Evolutionary conservation across 2,797 vertebrate genomes (phyloP), one percentile per base, ranked within the genome.

Genomic region (Anisognathus igniventris): DNA sequence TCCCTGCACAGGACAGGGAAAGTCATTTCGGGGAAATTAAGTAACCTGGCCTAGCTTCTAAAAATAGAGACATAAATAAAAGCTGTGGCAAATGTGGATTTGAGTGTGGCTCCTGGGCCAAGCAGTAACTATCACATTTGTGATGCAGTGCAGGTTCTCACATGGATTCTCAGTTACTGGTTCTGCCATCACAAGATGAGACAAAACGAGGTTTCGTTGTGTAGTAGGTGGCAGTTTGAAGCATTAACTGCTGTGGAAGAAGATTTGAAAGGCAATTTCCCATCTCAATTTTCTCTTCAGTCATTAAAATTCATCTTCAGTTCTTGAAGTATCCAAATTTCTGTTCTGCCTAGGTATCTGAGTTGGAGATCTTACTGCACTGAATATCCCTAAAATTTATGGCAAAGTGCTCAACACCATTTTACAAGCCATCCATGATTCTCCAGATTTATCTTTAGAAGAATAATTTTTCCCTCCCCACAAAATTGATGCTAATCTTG

Each of bases 301-400:
- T 95, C 88, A 95, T 96, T 96, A 96, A 96, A 95, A 96, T 96
- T 94, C 91, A 88, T 96, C 90, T 93, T 95, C 22, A 2, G 65
- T 84, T 94, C 81, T 77, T 57, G 80, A 93, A 96, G 91, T 84
- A 85, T 53, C 86, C 68, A 80, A 68, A 92, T 95, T 95, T 92
- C 83, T 91, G 66, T 77, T 96, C 92, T 75, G 62, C 94, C 73
- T 78, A 57, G 65, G 71, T 94, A 48, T 95, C 88, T 86, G 72
- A 45, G 51, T 78, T 82, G 90, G 77, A 79, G 91, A 90, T 95
- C 75, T 92, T 74, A 35, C 47, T 79, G 85, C 25, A n/a, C 74
- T 76, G 84, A 89, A 87, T 67, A 75, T 47, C 61, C 73, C 53
- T 53, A 70, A 67, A 85, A 94, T 95, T 83, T 94, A 93, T 62